A percentile compares a stretch with the other conserved stretches of the same genome.
Evolutionary conservation across 23 tunicate species (phyloP).

Genomic region (Ciona savignyi): DNA sequence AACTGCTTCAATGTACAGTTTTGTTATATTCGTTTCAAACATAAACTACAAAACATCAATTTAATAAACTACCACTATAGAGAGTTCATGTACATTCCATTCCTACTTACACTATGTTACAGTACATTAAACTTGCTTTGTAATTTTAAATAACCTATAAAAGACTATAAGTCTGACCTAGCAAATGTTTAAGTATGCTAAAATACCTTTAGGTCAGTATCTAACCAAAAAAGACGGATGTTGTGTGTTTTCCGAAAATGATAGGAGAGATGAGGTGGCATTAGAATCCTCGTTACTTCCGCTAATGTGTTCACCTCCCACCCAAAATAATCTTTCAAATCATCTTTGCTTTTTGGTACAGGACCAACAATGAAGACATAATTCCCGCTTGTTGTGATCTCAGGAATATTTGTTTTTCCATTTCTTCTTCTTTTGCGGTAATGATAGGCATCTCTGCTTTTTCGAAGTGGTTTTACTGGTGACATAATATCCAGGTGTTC

Average conservation of each 20-base stretch:
- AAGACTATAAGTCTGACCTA: too few relatives aligned
- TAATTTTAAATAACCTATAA: too few relatives aligned
- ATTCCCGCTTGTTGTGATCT: neutral
- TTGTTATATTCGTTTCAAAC: too few relatives aligned
- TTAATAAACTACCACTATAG: too few relatives aligned
- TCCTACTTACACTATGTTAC: too few relatives aligned
- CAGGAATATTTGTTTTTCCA: neutral
- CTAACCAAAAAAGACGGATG: slow-evolving; percentile 54
- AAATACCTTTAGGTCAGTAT: slow-evolving; percentile 1
- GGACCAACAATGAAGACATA: slow-evolving; percentile 43
- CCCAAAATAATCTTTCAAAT: slow-evolving; percentile 40
- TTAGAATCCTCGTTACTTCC: slow-evolving; percentile 19
- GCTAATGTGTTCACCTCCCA: slow-evolving; percentile 30
- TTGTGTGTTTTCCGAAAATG: slow-evolving; percentile 38
- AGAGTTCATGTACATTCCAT: too few relatives aligned
- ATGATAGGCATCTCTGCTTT: slow-evolving; percentile 1
- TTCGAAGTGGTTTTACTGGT: slow-evolving; percentile 40
- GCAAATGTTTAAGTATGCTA: too few relatives aligned
- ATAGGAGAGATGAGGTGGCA: slow-evolving; percentile 45
- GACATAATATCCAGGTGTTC: slow-evolving; percentile 46
- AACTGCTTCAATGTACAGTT: too few relatives aligned
- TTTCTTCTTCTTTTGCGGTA: neutral
- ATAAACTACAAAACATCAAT: too few relatives aligned
- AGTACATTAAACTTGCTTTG: too few relatives aligned
- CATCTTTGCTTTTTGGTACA: slow-evolving; percentile 22